Evolutionary conservation across 2,113 vertebrate species (phyloP), one percentile per base, ranked within the genome.

Genomic region (Muntiacus muntjak): DNA sequence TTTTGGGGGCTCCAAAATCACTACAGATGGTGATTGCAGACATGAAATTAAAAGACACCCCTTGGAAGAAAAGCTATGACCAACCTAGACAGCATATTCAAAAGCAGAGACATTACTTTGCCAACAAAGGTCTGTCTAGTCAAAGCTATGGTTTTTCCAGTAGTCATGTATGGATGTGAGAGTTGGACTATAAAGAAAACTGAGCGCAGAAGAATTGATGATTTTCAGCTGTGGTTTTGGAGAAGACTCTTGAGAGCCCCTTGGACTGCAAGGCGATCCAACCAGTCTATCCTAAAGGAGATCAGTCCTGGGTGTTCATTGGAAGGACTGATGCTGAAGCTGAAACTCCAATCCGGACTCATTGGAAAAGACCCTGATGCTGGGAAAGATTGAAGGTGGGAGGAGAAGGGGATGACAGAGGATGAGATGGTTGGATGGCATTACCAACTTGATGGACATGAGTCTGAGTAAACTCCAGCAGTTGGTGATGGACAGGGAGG

Each of bases 151-250:
- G 19, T 71, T 71, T 71, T 71, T 36, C 17, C 4, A 71, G 64
- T 71, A 36, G 17, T 71, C 36, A 21, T 71, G 64, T 36, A 36
- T 36, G n/a, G n/a, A 36, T 71, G 19, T 71, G 64, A 71, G 17
- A 71, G n/a, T 71, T 71, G n/a, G 9, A 36, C n/a, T 36, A 21
- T 71, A 36, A 71, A 71, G 64, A 71, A 71, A 71, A 19, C 64
- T 71, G 64, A 21, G 2, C 0, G 0, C 64, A 0, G 0, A 71
- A 71, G n/a, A 71, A 71, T 36, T 36, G n/a, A 71, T 71, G n/a
- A 9, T 71, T 71, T 36, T 71, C n/a, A 71, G 21, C n/a, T 71
- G 64, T 36, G 64, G n/a, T 71, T 9, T 23, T 71, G n/a, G n/a
- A 36, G 9, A 71, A 71, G 64, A 71, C 64, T 71, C n/a, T 36